phyloP scores from a whole-genome alignment of 2,797 vertebrate genomes.

The Hoplostethus mediterraneus region DNA sequence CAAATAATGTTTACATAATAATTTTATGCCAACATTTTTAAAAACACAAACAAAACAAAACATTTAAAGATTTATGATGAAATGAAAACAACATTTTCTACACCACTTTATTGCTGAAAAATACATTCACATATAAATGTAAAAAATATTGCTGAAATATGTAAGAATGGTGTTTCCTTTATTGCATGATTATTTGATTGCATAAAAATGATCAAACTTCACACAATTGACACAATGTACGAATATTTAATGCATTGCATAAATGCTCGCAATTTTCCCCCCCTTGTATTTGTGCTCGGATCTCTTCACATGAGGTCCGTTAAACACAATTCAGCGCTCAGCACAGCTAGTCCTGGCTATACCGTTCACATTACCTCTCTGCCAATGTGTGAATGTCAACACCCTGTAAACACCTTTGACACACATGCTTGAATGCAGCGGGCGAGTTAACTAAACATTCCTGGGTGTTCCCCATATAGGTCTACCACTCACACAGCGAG shows the following conservation, averaged over 20 bases:
- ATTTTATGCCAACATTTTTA: neutral
- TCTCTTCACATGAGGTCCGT: slow-evolving; percentile 3
- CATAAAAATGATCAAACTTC: neutral
- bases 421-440: slow-evolving; percentile 80
- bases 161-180: neutral
- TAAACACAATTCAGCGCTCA: slow-evolving; percentile 22
- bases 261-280: slow-evolving; percentile 3
- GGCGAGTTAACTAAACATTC: slow-evolving; percentile 83
- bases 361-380: slow-evolving; percentile 62
- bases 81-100: neutral
- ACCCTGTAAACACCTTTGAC: slow-evolving; percentile 85
- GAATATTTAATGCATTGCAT: slow-evolving; percentile 2
- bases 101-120: neutral
- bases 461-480: slow-evolving; percentile 81
- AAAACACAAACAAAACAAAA: neutral
- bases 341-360: slow-evolving; percentile 39
- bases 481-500: slow-evolving; percentile 63
- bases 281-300: neutral
- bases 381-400: slow-evolving; percentile 80
- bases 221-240: too few species aligned
- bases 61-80: neutral
- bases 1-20: neutral
- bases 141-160: slow-evolving; percentile 8
- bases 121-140: neutral
- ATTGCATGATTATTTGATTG: neutral